Percentiles rank a stretch among this genome's conserved stretches.
These are phyloP conservation scores for Trichonephila inaurata DNA, from an alignment of 1,140 invertebrate species.

Conservation along the genomic window DNA sequence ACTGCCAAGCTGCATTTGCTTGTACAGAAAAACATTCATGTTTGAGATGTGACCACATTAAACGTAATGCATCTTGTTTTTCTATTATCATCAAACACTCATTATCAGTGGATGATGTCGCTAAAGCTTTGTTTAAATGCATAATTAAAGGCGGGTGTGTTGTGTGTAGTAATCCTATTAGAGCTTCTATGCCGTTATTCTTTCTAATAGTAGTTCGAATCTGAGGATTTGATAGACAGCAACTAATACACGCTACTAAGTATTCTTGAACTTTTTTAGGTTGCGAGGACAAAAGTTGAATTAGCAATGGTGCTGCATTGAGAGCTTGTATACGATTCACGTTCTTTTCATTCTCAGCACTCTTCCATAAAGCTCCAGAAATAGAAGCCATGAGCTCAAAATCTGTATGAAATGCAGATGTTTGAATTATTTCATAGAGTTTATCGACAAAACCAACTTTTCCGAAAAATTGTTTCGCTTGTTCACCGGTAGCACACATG, in stretches of 20 bases:
- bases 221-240: constrained; percentile 41
- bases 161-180: constrained; percentile 63
- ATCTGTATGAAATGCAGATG: constrained; percentile 52
- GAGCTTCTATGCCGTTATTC: constrained; percentile 67
- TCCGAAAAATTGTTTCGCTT: constrained; percentile 41
- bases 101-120: constrained; percentile 13
- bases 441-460: constrained; percentile 66
- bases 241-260: constrained; percentile 53
- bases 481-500: constrained; percentile 30
- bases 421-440: constrained; percentile 64
- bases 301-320: constrained; percentile 42
- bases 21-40: constrained; percentile 47
- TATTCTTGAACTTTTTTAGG: constrained; percentile 57
- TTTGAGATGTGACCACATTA: constrained; percentile 65
- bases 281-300: constrained; percentile 49
- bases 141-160: constrained; percentile 60
- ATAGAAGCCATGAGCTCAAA: constrained; percentile 39
- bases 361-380: constrained; percentile 59
- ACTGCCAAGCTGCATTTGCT: constrained; percentile 63
- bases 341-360: constrained; percentile 58
- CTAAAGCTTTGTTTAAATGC: constrained; percentile 71
- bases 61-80: constrained; percentile 43
- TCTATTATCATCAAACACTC: constrained; percentile 57
- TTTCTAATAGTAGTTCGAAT: constrained; percentile 56
- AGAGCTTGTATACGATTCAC: constrained; percentile 45